These are phyloP conservation scores for Himantopus leucocephalus DNA, from an alignment of 2,113 vertebrate species.

Conservation along the genomic window DNA sequence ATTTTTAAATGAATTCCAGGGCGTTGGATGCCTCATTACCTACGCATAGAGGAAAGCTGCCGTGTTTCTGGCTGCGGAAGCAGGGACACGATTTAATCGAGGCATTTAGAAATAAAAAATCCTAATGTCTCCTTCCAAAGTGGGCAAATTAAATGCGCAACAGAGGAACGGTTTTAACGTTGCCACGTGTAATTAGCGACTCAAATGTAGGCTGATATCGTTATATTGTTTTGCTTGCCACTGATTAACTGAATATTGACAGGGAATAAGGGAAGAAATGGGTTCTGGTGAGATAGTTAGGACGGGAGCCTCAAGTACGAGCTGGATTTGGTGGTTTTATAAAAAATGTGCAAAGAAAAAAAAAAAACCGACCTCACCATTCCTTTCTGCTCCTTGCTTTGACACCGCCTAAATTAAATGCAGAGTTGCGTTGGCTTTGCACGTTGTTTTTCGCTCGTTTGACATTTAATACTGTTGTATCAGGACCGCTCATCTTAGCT, in stretches of 20 bases:
- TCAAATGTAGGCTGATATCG: slow-evolving; percentile 23
- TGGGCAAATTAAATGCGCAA: slow-evolving; percentile 38
- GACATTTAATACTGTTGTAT: slow-evolving; percentile 62
- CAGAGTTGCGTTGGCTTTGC: slow-evolving; percentile 39
- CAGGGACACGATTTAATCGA: not conserved
- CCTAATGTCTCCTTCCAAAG: slow-evolving; percentile 7
- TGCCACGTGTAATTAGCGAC: slow-evolving; percentile 20
- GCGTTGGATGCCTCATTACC: not conserved
- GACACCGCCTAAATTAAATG: slow-evolving; percentile 62
- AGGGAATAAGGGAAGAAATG: not conserved
- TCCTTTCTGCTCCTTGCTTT: slow-evolving; percentile 41
- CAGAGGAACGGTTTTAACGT: slow-evolving; percentile 19
- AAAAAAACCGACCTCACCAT: not conserved
- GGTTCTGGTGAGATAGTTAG: not conserved
- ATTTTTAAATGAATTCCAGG: slow-evolving; percentile 8
- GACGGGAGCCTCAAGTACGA: not conserved
- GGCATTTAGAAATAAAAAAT: slow-evolving; percentile 18
- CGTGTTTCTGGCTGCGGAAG: not conserved
- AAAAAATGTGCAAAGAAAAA: not conserved
- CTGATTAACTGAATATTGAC: slow-evolving; percentile 2
- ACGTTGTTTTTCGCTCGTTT: slow-evolving; percentile 37
- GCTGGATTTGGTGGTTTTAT: slow-evolving; percentile 21
- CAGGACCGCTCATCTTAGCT: slow-evolving; percentile 35
- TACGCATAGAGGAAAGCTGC: not conserved
- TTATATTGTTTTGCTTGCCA: slow-evolving; percentile 33